Evolutionary conservation across 2,888 invertebrate genomes (phyloP).

Genomic region (Drosophila austrosaltans): DNA sequence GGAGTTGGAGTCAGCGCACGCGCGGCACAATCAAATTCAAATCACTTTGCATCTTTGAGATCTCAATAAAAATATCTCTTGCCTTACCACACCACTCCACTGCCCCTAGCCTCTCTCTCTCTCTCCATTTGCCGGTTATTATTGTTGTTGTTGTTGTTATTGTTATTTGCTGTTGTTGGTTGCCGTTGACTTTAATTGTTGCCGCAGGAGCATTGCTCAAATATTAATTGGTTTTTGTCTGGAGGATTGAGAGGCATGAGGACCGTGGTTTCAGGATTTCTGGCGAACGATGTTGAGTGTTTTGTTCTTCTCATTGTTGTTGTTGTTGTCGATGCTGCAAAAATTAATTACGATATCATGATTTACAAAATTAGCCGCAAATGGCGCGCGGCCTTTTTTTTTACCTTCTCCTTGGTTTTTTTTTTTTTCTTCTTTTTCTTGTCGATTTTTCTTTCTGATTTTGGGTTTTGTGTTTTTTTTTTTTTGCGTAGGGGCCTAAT

Average conservation of each 20-base stretch:
- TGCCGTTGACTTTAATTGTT: constrained; percentile 80
- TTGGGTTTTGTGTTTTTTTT: background rate
- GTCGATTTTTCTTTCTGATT: background rate
- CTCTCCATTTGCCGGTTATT: constrained; percentile 17
- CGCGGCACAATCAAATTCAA: constrained; percentile 77
- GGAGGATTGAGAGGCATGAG: constrained; percentile 27
- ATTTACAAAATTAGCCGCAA: constrained; percentile 79
- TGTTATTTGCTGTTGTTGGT: constrained; percentile 41
- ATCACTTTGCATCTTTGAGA: constrained; percentile 82
- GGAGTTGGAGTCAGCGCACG: constrained; percentile 57
- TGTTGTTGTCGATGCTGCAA: constrained; percentile 63
- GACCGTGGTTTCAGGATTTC: constrained; percentile 56
- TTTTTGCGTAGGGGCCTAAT: constrained; percentile 36
- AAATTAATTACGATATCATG: constrained; percentile 77
- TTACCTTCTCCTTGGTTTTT: constrained; percentile 2
- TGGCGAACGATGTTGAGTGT: constrained; percentile 34
- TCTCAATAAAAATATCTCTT: constrained; percentile 79
- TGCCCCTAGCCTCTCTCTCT: background rate
- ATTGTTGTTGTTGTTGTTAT: constrained; percentile 33
- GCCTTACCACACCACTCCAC: constrained; percentile 10
- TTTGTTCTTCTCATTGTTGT: constrained; percentile 23
- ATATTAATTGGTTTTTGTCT: constrained; percentile 81
- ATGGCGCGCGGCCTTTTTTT: constrained; percentile 67
- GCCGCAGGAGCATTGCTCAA: constrained; percentile 81
- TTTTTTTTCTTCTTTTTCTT: background rate